Evolutionary conservation across 2,113 vertebrate species (phyloP).

Genomic region (Eurypyga helias): DNA sequence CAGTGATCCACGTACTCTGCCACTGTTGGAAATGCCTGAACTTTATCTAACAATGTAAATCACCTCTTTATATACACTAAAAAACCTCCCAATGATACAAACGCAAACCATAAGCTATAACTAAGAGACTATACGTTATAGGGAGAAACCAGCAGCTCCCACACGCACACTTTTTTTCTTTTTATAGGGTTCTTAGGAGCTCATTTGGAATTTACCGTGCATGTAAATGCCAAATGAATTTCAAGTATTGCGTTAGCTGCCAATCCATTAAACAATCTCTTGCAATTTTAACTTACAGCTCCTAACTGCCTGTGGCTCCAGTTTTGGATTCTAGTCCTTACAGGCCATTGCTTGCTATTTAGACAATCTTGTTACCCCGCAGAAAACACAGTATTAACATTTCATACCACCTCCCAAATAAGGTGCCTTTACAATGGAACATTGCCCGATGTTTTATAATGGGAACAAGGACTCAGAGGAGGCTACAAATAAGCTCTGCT

Average conservation of each 20-base stretch:
- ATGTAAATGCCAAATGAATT: conserved; percentile 58
- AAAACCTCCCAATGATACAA: neutral
- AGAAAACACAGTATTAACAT: neutral
- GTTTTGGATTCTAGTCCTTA: neutral
- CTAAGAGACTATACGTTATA: neutral
- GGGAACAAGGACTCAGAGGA: neutral
- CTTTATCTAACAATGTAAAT: neutral
- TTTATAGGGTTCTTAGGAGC: conserved; percentile 48
- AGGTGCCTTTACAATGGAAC: neutral
- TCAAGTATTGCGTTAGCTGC: neutral
- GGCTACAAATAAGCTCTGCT: neutral
- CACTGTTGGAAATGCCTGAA: neutral
- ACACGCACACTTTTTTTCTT: neutral
- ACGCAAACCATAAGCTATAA: neutral
- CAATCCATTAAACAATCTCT: conserved; percentile 23
- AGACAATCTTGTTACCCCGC: neutral
- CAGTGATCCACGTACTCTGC: neutral
- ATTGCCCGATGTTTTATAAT: neutral
- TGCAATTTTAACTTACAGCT: conserved; percentile 18
- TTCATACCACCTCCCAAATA: neutral
- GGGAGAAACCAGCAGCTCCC: neutral
- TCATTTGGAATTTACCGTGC: conserved; percentile 60
- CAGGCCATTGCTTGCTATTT: neutral
- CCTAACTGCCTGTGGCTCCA: neutral
- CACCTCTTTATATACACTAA: neutral